Evolutionary conservation across 2,113 vertebrate genomes (phyloP).

Genomic region (Peromyscus maniculatus): DNA sequence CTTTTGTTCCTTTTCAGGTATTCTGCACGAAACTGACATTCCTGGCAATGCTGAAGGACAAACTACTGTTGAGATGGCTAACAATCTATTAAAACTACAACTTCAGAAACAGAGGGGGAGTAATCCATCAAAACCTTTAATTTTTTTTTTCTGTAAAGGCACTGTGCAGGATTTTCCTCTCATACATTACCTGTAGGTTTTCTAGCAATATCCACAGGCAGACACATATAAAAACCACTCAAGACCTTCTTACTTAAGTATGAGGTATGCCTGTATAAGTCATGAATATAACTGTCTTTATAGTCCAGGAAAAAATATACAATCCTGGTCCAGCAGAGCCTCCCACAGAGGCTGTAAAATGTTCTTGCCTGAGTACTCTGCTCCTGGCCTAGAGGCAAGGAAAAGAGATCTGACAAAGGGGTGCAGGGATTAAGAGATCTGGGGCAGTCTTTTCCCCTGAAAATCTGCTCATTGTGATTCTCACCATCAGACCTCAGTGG

Average conservation of each 20-base stretch:
- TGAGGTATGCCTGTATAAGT: not conserved
- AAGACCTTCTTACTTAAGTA: not conserved
- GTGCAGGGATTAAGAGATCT: not conserved
- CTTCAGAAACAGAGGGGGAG: not conserved
- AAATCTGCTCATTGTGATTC: not conserved
- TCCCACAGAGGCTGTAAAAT: not conserved
- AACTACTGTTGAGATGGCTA: not conserved
- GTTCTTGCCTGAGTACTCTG: not conserved
- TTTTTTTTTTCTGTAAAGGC: not conserved
- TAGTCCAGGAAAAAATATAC: not conserved
- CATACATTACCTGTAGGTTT: not conserved
- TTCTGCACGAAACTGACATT: not conserved
- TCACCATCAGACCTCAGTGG: not conserved
- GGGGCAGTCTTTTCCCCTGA: not conserved
- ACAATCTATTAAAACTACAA: not conserved
- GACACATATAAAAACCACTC: not conserved
- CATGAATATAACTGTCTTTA: not conserved
- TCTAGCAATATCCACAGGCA: not conserved
- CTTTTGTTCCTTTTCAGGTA: not conserved
- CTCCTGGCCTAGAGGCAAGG: not conserved
- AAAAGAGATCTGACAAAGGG: not conserved
- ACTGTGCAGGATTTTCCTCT: not conserved
- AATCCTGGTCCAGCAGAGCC: not conserved
- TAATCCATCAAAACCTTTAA: not conserved
- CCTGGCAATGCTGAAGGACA: not conserved